A percentile compares a stretch with the other conserved stretches of the same genome.
These are phyloP conservation scores for Lasioglossum baleicum DNA, from an alignment of 1,140 invertebrate species.

Conservation along the genomic window DNA sequence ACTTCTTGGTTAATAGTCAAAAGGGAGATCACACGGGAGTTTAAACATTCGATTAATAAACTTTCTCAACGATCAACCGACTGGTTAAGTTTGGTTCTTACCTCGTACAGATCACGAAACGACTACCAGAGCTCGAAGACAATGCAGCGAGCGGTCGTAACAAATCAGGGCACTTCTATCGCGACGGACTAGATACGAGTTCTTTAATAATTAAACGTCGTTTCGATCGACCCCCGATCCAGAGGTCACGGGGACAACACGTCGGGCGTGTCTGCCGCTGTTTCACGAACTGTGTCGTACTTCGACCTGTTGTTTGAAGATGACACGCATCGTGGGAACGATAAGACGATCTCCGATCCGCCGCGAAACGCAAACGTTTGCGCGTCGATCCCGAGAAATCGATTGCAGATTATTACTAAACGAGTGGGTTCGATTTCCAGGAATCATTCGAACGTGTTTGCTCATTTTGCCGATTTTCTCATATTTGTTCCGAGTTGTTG, in stretches of 20 bases:
- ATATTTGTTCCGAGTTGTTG: neutral
- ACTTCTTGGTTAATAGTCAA: slow-evolving; percentile 6
- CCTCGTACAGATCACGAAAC: slow-evolving; percentile 29
- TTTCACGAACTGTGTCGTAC: neutral
- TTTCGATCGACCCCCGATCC: slow-evolving; percentile 39
- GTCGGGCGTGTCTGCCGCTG: slow-evolving; percentile 27
- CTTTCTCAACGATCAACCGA: neutral
- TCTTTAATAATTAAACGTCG: slow-evolving; percentile 49
- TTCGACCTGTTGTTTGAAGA: neutral
- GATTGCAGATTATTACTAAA: neutral
- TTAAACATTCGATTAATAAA: neutral
- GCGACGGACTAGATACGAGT: slow-evolving; percentile 17
- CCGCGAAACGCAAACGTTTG: neutral
- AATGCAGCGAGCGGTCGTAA: slow-evolving; percentile 22
- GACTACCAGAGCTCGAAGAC: slow-evolving; percentile 25
- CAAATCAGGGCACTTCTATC: slow-evolving; percentile 37
- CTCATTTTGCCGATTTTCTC: neutral
- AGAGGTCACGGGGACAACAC: slow-evolving; percentile 45
- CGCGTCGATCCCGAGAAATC: neutral
- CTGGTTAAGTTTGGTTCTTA: slow-evolving; percentile 20
- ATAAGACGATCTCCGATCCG: slow-evolving; percentile 9
- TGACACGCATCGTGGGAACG: neutral
- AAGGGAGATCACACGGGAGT: neutral
- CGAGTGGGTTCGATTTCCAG: neutral
- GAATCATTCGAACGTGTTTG: neutral